Evolutionary conservation across 2,113 vertebrate species (phyloP), one percentile per base, ranked within the genome.

Genomic region (Macrotus californicus): DNA sequence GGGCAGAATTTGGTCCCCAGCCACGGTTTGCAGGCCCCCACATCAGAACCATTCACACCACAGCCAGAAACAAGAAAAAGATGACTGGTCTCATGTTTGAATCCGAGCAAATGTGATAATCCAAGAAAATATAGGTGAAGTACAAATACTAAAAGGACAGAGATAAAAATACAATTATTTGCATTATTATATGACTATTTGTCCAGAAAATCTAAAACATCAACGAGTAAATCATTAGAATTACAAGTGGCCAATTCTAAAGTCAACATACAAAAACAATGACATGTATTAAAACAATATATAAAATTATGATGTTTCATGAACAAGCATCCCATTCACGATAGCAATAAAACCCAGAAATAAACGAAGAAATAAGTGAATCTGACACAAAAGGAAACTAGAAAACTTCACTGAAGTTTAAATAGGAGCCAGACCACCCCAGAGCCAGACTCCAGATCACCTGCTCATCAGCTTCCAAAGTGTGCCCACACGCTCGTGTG

Each of bases 401-500:
- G 54, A 70, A 52, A 43, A 21, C 31, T 79, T 31, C 1, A 0
- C 66, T 6, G 4, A 34, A 34, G 48, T 34, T 87, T n/a, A 48
- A 41, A 16, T 7, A 19, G 34, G 6, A 15, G 52, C 13, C 4
- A 79, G 54, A 19, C 13, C 24, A 4, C 9, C 22, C n/a, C 12
- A 1, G n/a, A 69, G 64, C 22, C 36, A 72, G 48, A 31, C n/a
- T 31, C 81, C 4, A 14, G 3, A 31, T 12, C 52, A 46, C 10
- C 3, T 11, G 9, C 26, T 43, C 10, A 0, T 7, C 19, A 31
- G 4, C 46, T 59, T 70, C 81, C 80, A 34, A n/a, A 22, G 6
- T 18, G 72, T 18, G 29, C 70, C 81, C 29, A 0, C 3, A 3
- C 6, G 4, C 21, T 29, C 1, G 19, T 7, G n/a, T 36, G 9